Evolutionary conservation across 2,797 vertebrate genomes (phyloP).

Genomic region (Falco novaeseelandiae): DNA sequence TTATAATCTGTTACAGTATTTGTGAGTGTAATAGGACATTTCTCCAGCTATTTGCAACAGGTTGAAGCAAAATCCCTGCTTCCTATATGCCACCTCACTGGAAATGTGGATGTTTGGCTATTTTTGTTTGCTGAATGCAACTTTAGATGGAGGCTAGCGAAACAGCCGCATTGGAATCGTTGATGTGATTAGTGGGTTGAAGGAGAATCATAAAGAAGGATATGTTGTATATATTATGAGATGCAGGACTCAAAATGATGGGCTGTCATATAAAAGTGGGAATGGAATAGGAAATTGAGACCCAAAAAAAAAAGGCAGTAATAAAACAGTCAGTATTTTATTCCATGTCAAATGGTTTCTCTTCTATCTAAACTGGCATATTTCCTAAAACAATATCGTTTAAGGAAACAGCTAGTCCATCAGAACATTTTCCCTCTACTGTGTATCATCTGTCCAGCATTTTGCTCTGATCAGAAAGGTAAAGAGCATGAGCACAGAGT

Average conservation of each 20-base stretch:
- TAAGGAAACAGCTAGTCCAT: slow-evolving; percentile 11
- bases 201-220: background rate
- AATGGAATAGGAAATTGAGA: background rate
- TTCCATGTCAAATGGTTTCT: background rate
- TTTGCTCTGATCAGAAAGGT: background rate
- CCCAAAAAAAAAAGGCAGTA: background rate
- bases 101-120: background rate
- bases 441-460: background rate
- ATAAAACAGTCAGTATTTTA: background rate
- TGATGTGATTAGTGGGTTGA: background rate
- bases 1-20: background rate
- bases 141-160: background rate
- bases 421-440: background rate
- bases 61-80: background rate
- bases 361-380: background rate
- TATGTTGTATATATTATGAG: background rate
- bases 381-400: slow-evolving; percentile 33
- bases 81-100: background rate
- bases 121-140: background rate
- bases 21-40: background rate
- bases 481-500: background rate
- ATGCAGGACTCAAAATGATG: background rate
- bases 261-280: background rate
- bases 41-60: background rate
- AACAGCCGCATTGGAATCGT: background rate